Evolutionary conservation across 1,140 invertebrate species (phyloP).

Genomic region (Pentalonia nigronervosa): DNA sequence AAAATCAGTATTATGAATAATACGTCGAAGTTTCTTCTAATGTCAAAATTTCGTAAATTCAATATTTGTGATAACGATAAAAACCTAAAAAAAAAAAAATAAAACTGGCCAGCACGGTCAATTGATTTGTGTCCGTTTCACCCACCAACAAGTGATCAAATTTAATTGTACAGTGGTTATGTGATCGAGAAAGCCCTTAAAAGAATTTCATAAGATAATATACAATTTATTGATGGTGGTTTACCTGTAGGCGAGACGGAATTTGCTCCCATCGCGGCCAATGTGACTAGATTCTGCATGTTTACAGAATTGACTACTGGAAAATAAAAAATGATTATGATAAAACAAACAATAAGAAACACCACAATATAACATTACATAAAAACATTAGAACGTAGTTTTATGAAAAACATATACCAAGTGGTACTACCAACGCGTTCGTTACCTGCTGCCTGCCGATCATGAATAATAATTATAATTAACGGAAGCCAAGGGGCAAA

Average conservation of each 20-base stretch:
- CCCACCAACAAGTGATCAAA: not conserved
- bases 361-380: not conserved
- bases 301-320: constrained; percentile 75
- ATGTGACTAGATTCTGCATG: constrained; percentile 87
- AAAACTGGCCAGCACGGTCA: not conserved
- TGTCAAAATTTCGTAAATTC: not conserved
- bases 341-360: not conserved
- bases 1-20: not conserved
- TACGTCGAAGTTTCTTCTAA: not conserved
- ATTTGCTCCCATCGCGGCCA: constrained; percentile 77
- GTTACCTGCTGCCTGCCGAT: not conserved
- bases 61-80: not conserved
- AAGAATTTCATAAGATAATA: not conserved
- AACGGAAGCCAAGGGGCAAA: not conserved
- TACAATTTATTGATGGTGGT: constrained; percentile 45
- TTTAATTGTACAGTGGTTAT: not conserved
- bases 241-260: constrained; percentile 69
- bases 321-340: constrained; percentile 47
- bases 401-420: not conserved
- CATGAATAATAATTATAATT: not conserved
- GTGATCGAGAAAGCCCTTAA: constrained; percentile 13
- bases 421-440: not conserved
- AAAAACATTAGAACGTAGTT: not conserved
- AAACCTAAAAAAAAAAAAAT: not conserved
- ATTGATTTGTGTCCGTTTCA: not conserved